Evolutionary conservation across 2,113 vertebrate species (phyloP).

Genomic region (Odocoileus hemionus): DNA sequence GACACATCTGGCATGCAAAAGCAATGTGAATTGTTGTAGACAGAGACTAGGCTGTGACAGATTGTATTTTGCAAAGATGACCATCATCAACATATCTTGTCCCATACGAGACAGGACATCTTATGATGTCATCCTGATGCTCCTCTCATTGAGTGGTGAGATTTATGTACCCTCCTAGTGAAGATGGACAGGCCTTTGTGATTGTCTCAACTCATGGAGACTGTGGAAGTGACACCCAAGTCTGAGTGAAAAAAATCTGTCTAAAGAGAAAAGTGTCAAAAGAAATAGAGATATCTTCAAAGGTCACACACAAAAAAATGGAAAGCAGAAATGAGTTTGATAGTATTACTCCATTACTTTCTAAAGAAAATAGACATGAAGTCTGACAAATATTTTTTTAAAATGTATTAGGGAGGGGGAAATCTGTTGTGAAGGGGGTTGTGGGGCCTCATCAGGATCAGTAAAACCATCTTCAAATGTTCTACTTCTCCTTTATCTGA

Average conservation of each 20-base stretch:
- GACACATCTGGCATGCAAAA: neutral
- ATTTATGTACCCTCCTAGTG: neutral
- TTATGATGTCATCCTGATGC: neutral
- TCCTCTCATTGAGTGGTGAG: neutral
- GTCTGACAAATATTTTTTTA: neutral
- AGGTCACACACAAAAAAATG: neutral
- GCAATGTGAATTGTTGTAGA: neutral
- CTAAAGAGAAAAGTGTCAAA: neutral
- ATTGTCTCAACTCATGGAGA: neutral
- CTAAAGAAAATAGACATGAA: neutral
- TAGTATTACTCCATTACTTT: neutral
- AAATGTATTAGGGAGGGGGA: neutral
- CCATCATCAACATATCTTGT: neutral
- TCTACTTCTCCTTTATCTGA: neutral
- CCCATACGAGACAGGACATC: neutral
- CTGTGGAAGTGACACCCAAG: neutral
- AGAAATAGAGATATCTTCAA: neutral
- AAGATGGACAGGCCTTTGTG: neutral
- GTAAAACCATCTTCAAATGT: neutral
- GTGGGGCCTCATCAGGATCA: neutral
- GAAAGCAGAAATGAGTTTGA: neutral
- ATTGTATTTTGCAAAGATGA: neutral
- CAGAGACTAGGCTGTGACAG: neutral
- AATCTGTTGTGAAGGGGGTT: neutral
- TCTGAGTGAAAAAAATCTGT: neutral